A percentile compares a stretch with the other conserved stretches of the same genome.
These are phyloP conservation scores for Corythornis cristatus DNA, from an alignment of 2,113 vertebrate genomes.

Conservation along the genomic window DNA sequence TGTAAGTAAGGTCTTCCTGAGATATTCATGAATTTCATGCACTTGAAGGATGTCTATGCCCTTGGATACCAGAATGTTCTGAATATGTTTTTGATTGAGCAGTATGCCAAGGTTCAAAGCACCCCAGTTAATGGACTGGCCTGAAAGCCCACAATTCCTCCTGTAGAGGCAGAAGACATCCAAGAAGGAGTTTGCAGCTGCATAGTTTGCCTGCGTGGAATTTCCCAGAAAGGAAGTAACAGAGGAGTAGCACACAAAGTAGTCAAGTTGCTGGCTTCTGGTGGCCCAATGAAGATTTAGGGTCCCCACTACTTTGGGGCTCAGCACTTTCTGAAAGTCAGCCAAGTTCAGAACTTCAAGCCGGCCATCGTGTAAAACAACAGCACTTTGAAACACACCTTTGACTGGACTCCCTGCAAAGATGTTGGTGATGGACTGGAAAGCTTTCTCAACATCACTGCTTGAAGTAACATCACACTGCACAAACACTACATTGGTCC, in stretches of 20 bases:
- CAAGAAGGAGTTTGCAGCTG: slow-evolving; percentile 89
- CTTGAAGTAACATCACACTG: slow-evolving; percentile 78
- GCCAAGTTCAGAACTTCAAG: slow-evolving; percentile 77
- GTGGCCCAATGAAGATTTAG: slow-evolving; percentile 85
- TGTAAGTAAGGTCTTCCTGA: slow-evolving; percentile 74
- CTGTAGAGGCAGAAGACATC: slow-evolving; percentile 85
- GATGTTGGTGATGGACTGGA: slow-evolving; percentile 65
- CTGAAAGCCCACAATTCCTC: slow-evolving; percentile 81
- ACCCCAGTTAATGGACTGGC: slow-evolving; percentile 88
- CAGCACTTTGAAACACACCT: slow-evolving; percentile 88
- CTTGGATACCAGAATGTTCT: slow-evolving; percentile 78
- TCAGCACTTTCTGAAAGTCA: slow-evolving; percentile 81
- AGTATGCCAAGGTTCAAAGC: slow-evolving; percentile 83
- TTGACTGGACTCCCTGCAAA: slow-evolving; percentile 77
- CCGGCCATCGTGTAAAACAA: slow-evolving; percentile 78
- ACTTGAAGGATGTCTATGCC: slow-evolving; percentile 81
- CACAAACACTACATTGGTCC: slow-evolving; percentile 65
- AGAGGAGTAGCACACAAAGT: slow-evolving; percentile 90
- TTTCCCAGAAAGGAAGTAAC: slow-evolving; percentile 86
- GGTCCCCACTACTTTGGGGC: slow-evolving; percentile 84
- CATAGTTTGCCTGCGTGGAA: slow-evolving; percentile 83
- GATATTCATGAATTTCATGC: slow-evolving; percentile 77
- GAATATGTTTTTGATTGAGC: slow-evolving; percentile 78
- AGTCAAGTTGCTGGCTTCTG: slow-evolving; percentile 78
- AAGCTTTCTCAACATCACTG: slow-evolving; percentile 73